A percentile compares a stretch with the other conserved stretches of the same genome.
Conservation (phyloP, 1,140 invertebrate genomes). For the Zaprionus camerounensis region DNA sequence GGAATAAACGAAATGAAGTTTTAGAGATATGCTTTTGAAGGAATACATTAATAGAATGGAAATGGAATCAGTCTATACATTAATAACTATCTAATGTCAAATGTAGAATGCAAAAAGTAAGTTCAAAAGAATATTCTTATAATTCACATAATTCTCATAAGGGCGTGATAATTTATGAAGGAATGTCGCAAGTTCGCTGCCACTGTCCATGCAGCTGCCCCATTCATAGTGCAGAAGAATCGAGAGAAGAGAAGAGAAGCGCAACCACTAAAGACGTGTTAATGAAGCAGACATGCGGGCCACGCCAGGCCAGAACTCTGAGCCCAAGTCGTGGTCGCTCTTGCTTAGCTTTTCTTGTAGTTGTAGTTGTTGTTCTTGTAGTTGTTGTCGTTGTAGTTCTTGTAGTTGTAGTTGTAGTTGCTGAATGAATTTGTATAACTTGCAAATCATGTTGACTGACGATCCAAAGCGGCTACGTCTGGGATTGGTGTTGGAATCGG, state of each 20-base stretch:
- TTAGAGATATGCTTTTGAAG: too few relatives aligned
- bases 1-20: too few relatives aligned
- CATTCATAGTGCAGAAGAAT: constrained; percentile 22
- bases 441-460: constrained; percentile 82
- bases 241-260: constrained; percentile 17
- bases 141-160: background rate
- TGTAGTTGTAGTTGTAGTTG: constrained; percentile 13
- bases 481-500: background rate
- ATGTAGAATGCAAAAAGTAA: background rate
- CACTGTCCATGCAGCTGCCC: background rate
- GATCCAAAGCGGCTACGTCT: constrained; percentile 24
- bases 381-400: constrained; percentile 17
- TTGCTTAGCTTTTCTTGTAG: constrained; percentile 9
- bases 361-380: background rate
- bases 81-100: too few relatives aligned
- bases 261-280: constrained; percentile 72
- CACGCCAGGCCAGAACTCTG: constrained; percentile 61
- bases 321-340: constrained; percentile 41
- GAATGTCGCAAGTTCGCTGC: constrained; percentile 9
- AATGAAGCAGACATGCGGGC: constrained; percentile 79
- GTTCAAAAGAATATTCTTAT: background rate
- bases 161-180: constrained; percentile 1
- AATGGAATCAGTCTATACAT: too few relatives aligned
- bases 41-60: too few relatives aligned
- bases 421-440: constrained; percentile 80